phyloP scores from a whole-genome alignment of 2,797 vertebrate species.

The Hirundo rustica region DNA sequence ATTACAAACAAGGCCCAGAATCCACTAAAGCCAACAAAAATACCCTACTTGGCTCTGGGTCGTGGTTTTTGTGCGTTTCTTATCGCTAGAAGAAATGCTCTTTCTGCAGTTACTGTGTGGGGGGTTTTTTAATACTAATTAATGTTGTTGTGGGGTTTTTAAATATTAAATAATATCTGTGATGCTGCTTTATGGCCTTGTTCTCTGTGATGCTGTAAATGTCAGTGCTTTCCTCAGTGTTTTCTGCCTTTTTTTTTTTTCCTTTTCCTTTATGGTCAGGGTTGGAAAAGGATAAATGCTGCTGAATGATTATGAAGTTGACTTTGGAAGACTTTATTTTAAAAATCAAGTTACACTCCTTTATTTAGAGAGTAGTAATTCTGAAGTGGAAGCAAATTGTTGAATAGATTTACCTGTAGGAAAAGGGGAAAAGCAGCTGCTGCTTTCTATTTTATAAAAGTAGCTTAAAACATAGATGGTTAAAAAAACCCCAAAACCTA shows the following conservation, averaged over 20 bases:
- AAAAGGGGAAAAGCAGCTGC: neutral
- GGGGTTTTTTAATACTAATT: neutral
- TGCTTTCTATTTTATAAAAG: neutral
- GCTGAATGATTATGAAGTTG: neutral
- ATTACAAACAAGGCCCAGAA: neutral
- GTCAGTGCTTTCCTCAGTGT: neutral
- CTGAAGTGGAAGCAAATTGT: neutral
- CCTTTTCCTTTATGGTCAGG: neutral
- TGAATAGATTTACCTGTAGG: neutral
- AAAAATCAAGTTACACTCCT: neutral
- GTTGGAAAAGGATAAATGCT: neutral
- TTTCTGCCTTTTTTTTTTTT: neutral
- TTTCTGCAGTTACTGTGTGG: neutral
- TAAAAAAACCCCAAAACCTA: neutral
- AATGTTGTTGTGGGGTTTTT: neutral
- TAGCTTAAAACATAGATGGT: neutral
- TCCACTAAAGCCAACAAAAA: neutral
- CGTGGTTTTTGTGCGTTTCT: rapidly evolving
- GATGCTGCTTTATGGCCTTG: neutral
- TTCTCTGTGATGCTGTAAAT: neutral
- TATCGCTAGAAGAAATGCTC: neutral
- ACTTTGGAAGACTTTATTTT: neutral
- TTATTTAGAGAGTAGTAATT: neutral
- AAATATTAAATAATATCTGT: neutral
- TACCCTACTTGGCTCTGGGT: rapidly evolving